Percentiles rank a stretch among this genome's conserved stretches.
Evolutionary conservation across 2,113 vertebrate species (phyloP).

Genomic region (Gulo gulo): DNA sequence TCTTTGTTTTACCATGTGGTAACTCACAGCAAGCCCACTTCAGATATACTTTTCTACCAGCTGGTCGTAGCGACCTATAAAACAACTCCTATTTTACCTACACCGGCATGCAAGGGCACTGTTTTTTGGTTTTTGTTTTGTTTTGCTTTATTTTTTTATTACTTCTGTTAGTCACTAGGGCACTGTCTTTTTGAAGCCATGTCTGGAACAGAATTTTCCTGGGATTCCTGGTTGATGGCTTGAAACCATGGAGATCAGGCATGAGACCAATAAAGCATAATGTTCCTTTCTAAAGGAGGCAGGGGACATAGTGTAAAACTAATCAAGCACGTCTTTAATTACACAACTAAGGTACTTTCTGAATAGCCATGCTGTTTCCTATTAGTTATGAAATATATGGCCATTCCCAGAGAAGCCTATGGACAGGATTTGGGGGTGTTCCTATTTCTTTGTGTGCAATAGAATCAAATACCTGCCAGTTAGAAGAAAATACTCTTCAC

Average conservation of each 20-base stretch:
- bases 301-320: neutral
- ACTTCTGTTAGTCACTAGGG: too few species aligned
- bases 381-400: neutral
- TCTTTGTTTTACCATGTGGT: neutral
- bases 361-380: neutral
- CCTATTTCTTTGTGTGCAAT: neutral
- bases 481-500: neutral
- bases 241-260: neutral
- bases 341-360: neutral
- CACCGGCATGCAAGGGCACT: rapidly evolving
- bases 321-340: neutral
- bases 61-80: neutral
- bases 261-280: neutral
- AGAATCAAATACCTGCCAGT: neutral
- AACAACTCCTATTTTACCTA: neutral
- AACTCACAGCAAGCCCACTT: neutral
- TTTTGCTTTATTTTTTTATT: too few species aligned
- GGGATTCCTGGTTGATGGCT: neutral
- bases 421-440: neutral
- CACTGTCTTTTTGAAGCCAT: neutral
- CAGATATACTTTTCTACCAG: neutral
- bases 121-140: neutral
- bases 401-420: neutral
- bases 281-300: neutral
- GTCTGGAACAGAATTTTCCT: neutral